Conservation (phyloP, 1,140 invertebrate species). For the Caenorhabditis brenneri region DNA sequence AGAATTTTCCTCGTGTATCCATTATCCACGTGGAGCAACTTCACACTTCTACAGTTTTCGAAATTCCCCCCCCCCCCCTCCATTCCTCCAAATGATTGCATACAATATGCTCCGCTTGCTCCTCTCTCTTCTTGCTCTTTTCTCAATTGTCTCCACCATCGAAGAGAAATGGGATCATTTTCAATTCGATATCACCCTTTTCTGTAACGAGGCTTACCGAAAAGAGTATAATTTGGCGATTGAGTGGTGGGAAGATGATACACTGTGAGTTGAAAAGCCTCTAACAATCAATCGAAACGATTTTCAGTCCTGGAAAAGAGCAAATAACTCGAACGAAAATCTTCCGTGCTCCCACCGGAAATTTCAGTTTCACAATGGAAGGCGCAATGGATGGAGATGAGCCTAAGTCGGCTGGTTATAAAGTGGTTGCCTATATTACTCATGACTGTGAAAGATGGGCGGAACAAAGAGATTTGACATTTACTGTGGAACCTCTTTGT, state of each 20-base stretch:
- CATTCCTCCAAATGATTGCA: too few relatives aligned
- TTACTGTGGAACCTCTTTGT: not conserved
- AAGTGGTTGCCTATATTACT: not conserved
- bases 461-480: not conserved
- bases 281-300: not conserved
- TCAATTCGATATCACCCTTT: not conserved
- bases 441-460: not conserved
- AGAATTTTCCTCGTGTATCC: too few relatives aligned
- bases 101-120: too few relatives aligned
- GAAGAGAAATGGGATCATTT: not conserved
- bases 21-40: too few relatives aligned
- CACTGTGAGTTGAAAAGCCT: not conserved
- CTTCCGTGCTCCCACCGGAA: not conserved
- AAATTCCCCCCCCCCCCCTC: too few relatives aligned
- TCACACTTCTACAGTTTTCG: too few relatives aligned
- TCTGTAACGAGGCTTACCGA: not conserved
- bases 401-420: not conserved
- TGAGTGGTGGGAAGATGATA: not conserved
- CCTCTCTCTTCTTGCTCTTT: too few relatives aligned
- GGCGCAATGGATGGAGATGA: not conserved
- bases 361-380: not conserved
- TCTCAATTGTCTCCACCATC: not conserved
- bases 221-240: not conserved
- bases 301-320: not conserved
- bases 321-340: not conserved